Conservation (phyloP, 2,113 vertebrate species). For the Piprites chloris region DNA sequence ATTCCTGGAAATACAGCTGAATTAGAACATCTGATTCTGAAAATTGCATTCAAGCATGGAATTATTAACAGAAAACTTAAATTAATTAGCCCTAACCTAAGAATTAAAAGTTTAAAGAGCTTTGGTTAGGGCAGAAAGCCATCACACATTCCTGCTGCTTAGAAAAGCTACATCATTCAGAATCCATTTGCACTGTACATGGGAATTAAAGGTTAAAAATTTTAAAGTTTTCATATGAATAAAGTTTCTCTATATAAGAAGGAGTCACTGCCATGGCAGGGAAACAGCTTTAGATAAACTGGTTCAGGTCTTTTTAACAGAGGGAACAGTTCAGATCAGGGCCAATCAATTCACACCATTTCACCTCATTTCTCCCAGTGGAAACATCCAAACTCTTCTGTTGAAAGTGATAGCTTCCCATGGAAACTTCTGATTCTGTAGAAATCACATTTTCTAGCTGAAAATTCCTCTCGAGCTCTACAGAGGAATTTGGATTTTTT, state of each 20-base stretch:
- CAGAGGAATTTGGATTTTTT: background rate
- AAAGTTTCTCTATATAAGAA: background rate
- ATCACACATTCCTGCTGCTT: background rate
- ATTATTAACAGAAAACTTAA: background rate
- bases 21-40: background rate
- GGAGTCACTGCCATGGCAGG: fast-evolving
- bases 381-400: background rate
- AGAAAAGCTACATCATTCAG: background rate
- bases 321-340: background rate
- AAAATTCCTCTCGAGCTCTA: background rate
- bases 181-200: background rate
- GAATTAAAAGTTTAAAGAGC: background rate
- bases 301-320: background rate
- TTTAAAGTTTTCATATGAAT: background rate
- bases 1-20: background rate
- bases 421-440: background rate
- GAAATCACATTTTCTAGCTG: background rate
- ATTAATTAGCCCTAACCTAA: background rate
- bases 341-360: background rate
- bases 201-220: background rate
- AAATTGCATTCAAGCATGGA: background rate
- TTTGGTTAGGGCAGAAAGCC: background rate
- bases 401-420: background rate
- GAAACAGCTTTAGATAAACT: background rate
- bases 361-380: background rate